Base-by-base conservation (phyloP, 92 coral and sea anemone genomes). In the Porites evermanni region DNA sequence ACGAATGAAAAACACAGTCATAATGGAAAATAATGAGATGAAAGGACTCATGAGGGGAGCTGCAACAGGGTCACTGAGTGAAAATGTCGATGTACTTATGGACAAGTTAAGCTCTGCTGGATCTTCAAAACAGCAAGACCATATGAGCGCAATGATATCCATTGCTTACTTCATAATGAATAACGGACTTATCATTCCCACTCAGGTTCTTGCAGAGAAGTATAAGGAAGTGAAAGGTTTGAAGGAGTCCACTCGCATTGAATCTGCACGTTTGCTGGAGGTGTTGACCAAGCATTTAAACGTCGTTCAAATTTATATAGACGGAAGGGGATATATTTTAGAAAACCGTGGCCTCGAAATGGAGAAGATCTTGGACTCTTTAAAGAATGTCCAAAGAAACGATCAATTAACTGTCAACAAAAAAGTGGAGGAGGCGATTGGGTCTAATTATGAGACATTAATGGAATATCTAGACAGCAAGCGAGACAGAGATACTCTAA, bases 161-260 rank as follows among this genome's bases (percentile, higher is more conserved):
- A 64, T 88, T 64, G 94, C 84, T 7, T 78, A 88, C 63, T 68
- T 60, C 70, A 64, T 91, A 51, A 26, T 91, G 44, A 70, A 79
- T 53, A 77, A 91, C 72, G 89, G 94, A 13, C 84, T 78, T 1
- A 59, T 91, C 19, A 73, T 91, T 12, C 53, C 91, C 10, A 91
- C 91, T 1, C 94, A 78, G 70, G 72, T 32, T 53, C 89, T 91
- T 53, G 86, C 79, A 4, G 79, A 67, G 7, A 79, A 54, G 38
- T 91, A 88, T 84, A 84, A 81, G 65, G 19, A 61, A 61, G 6
- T 61, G 17, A 61, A 61, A n/a, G 65, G 65, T 17, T 61, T 61
- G 17, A 61, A 61, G 17, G 65, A 61, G 17, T 61, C 65, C 17
- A 61, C n/a, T n/a, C 65, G 16, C n/a, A 17, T 61, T 4, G 65